Evolutionary conservation across 2,113 vertebrate species (phyloP).

Genomic region (Neodon shergylaensis): DNA sequence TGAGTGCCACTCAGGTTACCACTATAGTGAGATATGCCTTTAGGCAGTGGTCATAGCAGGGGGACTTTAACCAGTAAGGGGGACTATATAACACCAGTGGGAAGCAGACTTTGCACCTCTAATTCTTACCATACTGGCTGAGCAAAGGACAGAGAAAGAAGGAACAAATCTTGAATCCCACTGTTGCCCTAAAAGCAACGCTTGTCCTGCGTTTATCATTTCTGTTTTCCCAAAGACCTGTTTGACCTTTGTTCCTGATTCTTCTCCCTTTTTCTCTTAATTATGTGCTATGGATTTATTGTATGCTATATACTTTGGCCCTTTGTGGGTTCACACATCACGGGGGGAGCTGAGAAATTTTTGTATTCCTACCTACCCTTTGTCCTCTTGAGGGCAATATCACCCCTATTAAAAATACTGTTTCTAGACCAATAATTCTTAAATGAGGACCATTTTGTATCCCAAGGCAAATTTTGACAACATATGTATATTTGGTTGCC

Average conservation of each 20-base stretch:
- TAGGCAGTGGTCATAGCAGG: not conserved
- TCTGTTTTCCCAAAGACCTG: not conserved
- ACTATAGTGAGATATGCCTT: not conserved
- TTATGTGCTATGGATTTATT: not conserved
- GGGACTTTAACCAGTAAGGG: not conserved
- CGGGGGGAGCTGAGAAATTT: not conserved
- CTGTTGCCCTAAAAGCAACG: not conserved
- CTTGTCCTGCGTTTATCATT: not conserved
- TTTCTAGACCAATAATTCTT: not conserved
- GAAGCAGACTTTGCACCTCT: not conserved
- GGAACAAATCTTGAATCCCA: not conserved
- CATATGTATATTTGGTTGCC: not conserved
- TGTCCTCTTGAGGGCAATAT: not conserved
- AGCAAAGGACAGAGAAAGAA: not conserved
- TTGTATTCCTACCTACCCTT: not conserved
- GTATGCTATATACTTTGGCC: not conserved
- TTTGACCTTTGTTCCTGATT: not conserved
- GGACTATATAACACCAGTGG: not conserved
- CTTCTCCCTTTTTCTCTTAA: not conserved
- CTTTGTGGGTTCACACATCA: not conserved
- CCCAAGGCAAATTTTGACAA: not conserved
- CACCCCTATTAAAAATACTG: not conserved
- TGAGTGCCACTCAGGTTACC: not conserved
- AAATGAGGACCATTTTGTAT: not conserved
- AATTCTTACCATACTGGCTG: not conserved